These are phyloP conservation scores for Paedocypris micromegethes DNA, from an alignment of 2,797 vertebrate species.

Conservation along the genomic window DNA sequence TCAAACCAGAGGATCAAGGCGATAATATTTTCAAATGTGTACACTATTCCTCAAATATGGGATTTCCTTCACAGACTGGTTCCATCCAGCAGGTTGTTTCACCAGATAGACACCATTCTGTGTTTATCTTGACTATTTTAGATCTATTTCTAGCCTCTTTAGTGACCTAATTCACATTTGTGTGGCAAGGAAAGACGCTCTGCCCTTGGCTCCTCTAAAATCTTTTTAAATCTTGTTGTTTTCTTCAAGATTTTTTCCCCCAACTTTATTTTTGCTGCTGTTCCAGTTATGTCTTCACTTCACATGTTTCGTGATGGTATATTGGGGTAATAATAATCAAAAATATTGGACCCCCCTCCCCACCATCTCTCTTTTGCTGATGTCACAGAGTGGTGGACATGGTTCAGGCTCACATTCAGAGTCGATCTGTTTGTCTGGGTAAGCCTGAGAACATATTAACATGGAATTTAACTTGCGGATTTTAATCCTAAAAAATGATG, in stretches of 20 bases:
- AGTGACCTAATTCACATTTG: conserved; percentile 54
- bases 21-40: no score
- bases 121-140: conserved; percentile 2
- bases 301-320: conserved; percentile 62
- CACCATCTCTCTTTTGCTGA: conserved; percentile 58
- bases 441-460: conserved; percentile 29
- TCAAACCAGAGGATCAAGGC: no score
- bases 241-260: conserved; percentile 17
- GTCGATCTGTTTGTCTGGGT: conserved; percentile 13
- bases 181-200: conserved; percentile 6
- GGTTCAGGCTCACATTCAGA: conserved; percentile 28
- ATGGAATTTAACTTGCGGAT: conserved; percentile 68
- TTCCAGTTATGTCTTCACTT: conserved; percentile 48
- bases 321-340: conserved; percentile 54
- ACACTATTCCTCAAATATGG: no score
- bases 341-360: conserved; percentile 48
- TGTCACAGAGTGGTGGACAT: conserved; percentile 63
- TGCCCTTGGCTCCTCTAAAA: conserved; percentile 11
- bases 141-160: conserved; percentile 32
- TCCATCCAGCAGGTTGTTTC: no score
- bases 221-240: conserved; percentile 24
- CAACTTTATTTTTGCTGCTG: conserved; percentile 11
- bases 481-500: conserved; percentile 46
- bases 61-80: no score
- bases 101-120: conserved; percentile 6